Conservation (phyloP, 2,797 vertebrate species). For the Micromesistius poutassou region DNA sequence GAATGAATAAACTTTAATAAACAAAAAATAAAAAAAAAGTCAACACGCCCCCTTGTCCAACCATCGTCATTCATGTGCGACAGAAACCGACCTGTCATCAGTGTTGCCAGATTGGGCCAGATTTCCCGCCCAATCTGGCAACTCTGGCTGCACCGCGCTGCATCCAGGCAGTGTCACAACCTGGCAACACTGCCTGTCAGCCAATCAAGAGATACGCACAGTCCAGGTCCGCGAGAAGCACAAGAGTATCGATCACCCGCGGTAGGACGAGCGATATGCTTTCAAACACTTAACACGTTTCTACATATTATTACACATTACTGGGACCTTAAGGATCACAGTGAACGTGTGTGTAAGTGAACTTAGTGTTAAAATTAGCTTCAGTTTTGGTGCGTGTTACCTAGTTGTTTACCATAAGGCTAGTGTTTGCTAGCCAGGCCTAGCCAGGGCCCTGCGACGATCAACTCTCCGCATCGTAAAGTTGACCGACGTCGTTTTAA, state of each 20-base stretch:
- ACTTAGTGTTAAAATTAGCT: not conserved
- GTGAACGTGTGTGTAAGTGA: not conserved
- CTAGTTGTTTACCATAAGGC: conserved; percentile 27
- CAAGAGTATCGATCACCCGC: conserved; percentile 38
- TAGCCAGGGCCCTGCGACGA: conserved; percentile 3
- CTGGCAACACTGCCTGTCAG: not conserved
- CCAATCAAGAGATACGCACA: conserved; percentile 1
- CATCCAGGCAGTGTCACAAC: no score
- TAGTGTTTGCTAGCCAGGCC: conserved; percentile 32
- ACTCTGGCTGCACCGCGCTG: no score
- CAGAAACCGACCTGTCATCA: conserved; percentile 17
- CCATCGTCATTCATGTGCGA: conserved; percentile 49
- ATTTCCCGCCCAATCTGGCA: no score
- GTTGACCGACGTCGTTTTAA: conserved; percentile 28
- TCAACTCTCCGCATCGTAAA: conserved; percentile 13
- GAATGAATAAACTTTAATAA: not conserved
- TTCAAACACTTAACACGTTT: not conserved
- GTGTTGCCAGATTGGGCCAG: no score
- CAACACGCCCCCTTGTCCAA: not conserved
- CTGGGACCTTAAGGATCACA: not conserved
- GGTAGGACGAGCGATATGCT: conserved; percentile 1
- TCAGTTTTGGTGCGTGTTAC: not conserved
- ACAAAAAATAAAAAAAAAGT: not conserved
- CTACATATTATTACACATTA: not conserved
- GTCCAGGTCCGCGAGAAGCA: conserved; percentile 27